Evolutionary conservation across 2,113 vertebrate genomes (phyloP).

Genomic region (Tupaia tana): DNA sequence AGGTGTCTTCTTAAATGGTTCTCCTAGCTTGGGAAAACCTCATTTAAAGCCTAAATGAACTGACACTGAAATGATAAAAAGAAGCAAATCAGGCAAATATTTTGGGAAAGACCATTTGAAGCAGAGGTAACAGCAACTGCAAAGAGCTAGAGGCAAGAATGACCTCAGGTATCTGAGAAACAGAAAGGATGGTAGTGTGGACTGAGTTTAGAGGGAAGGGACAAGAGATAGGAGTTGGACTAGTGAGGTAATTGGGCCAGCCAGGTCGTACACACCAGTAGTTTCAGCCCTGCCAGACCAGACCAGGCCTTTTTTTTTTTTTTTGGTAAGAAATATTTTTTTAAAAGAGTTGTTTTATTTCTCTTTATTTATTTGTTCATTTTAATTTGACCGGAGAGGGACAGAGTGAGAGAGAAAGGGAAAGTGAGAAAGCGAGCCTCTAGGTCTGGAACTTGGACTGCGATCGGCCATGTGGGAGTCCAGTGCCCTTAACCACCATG

Average conservation of each 20-base stretch:
- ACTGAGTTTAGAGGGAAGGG: background rate
- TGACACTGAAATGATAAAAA: background rate
- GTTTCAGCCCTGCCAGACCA: background rate
- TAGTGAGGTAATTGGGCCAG: background rate
- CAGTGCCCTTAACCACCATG: no score
- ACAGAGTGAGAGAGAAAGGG: no score
- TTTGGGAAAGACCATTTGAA: background rate
- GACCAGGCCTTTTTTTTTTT: background rate
- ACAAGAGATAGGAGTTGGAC: background rate
- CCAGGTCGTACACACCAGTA: background rate
- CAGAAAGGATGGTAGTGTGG: background rate
- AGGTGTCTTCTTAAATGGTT: slow-evolving; percentile 15
- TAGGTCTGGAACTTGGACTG: no score
- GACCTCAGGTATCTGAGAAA: background rate
- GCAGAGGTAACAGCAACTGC: background rate
- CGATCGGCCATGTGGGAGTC: no score
- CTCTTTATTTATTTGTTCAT: no score
- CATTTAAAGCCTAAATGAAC: background rate
- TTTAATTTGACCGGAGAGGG: no score
- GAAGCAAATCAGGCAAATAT: background rate
- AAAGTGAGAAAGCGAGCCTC: no score
- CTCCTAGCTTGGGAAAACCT: background rate
- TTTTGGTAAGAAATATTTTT: no score
- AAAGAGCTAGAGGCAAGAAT: background rate
- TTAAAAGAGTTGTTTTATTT: no score